Conservation (phyloP, 2,797 vertebrate species). For the Protosalanx chinensis region DNA sequence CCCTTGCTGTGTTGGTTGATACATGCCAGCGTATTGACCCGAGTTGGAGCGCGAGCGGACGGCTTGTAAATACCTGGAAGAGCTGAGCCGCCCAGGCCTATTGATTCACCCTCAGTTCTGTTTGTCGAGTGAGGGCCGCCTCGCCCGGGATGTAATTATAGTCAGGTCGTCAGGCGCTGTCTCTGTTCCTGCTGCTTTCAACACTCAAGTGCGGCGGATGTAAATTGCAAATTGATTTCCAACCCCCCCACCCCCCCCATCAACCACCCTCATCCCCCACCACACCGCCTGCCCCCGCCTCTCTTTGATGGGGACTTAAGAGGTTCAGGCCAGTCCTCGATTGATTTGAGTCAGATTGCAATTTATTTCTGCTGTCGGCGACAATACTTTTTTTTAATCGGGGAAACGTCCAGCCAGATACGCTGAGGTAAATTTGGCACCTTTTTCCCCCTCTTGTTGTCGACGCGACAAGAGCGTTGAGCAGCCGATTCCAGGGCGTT, state of each 20-base stretch:
- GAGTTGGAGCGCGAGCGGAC: constrained; percentile 40
- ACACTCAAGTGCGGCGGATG: constrained; percentile 71
- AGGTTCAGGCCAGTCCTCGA: constrained; percentile 70
- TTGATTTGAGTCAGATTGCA: constrained; percentile 73
- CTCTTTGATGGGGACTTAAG: constrained; percentile 76
- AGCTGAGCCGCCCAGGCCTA: constrained; percentile 44
- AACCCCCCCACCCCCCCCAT: constrained; percentile 1
- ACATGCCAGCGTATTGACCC: constrained; percentile 48
- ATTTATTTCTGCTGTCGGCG: constrained; percentile 77
- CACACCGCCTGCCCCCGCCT: constrained; percentile 34
- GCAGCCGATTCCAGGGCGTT: too few relatives aligned
- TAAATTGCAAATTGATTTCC: constrained; percentile 80
- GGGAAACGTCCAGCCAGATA: constrained; percentile 59
- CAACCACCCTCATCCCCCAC: too few relatives aligned
- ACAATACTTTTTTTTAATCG: constrained; percentile 68
- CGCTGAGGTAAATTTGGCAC: constrained; percentile 35
- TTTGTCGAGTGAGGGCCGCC: constrained; percentile 47
- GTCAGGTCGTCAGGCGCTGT: constrained; percentile 49
- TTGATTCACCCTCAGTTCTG: constrained; percentile 58
- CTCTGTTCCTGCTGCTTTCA: constrained; percentile 69
- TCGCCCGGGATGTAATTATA: constrained; percentile 65
- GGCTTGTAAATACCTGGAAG: constrained; percentile 33
- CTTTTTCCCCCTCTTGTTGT: constrained; percentile 36
- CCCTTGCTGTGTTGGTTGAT: constrained; percentile 53
- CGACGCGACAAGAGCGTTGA: constrained; percentile 21